A percentile compares a stretch with the other conserved stretches of the same genome.
Conservation (phyloP, 2,888 invertebrate species). For the Dendrolimus pini region DNA sequence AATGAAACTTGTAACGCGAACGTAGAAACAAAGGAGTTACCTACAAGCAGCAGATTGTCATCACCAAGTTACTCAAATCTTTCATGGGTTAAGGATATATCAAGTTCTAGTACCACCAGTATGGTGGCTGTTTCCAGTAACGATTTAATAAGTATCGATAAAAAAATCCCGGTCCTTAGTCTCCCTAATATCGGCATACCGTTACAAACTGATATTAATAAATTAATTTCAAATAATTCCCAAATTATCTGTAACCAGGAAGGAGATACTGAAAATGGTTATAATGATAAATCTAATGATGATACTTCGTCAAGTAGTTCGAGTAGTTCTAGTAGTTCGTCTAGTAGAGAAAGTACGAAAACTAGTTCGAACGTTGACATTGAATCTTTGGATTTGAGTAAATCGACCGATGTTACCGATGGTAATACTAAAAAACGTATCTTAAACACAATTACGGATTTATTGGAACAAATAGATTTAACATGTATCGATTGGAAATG, state of each 20-base stretch:
- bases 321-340: background rate
- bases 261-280: background rate
- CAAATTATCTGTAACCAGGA: background rate
- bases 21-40: background rate
- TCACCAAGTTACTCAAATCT: conserved; percentile 12
- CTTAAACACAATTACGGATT: background rate
- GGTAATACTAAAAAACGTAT: background rate
- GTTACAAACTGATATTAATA: background rate
- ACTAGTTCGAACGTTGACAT: background rate
- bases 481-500: background rate
- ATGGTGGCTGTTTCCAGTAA: conserved; percentile 35
- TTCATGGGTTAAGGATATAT: conserved; percentile 59
- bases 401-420: background rate
- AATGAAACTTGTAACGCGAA: no score
- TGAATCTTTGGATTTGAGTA: background rate
- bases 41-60: background rate
- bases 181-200: conserved; percentile 25
- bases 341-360: background rate
- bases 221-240: background rate
- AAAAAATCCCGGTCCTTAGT: conserved; percentile 45
- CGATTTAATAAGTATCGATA: conserved; percentile 44
- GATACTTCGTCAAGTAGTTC: background rate
- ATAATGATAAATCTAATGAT: background rate
- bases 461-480: background rate
- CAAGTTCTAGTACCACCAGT: conserved; percentile 43